Evolutionary conservation across 2,888 invertebrate species (phyloP).

Genomic region (Sinopyrophorus schimmeli): DNA sequence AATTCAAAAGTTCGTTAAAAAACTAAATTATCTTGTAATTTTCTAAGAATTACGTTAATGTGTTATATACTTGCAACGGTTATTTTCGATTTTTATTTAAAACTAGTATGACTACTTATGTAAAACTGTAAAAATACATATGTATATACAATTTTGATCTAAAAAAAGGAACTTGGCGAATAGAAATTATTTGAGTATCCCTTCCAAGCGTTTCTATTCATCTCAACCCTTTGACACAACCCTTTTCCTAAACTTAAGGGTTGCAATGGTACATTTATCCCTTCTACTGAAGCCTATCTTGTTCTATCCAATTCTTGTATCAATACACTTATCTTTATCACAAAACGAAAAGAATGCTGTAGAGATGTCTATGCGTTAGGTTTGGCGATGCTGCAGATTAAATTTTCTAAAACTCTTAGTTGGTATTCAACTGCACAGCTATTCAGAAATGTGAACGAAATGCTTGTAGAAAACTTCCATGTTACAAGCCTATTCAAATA

Average conservation of each 20-base stretch:
- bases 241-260: conserved; percentile 23
- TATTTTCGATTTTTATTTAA: too few species aligned
- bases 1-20: too few species aligned
- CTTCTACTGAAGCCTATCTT: too few species aligned
- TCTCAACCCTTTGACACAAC: conserved; percentile 24
- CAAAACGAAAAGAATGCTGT: conserved; percentile 5
- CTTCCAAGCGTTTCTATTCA: conserved; percentile 10
- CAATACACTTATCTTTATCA: conserved; percentile 16
- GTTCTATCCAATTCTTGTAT: too few species aligned
- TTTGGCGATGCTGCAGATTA: conserved; percentile 24
- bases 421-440: conserved; percentile 12
- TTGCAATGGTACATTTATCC: too few species aligned
- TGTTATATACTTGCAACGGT: too few species aligned
- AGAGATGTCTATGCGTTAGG: conserved; percentile 14
- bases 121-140: too few species aligned
- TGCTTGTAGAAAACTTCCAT: not conserved
- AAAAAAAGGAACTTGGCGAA: conserved; percentile 41
- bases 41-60: too few species aligned
- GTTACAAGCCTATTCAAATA: not conserved
- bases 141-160: too few species aligned
- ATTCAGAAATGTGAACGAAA: not conserved
- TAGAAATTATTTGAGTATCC: conserved; percentile 19
- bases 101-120: too few species aligned
- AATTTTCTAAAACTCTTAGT: conserved; percentile 8
- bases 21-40: too few species aligned